Evolutionary conservation across 2,113 vertebrate species (phyloP), one percentile per base, ranked within the genome.

Genomic region (Xenopus laevis): DNA sequence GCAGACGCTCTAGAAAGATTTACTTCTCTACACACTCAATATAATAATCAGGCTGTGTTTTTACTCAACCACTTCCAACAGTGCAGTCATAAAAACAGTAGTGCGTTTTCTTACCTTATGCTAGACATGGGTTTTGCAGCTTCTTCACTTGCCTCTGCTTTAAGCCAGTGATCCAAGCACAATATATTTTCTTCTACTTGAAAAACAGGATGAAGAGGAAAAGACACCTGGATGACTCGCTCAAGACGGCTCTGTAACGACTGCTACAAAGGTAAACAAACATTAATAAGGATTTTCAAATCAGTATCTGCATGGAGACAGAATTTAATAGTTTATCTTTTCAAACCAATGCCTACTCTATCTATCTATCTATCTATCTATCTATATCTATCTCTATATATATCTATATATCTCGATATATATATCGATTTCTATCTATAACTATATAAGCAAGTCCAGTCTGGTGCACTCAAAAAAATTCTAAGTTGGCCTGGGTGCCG

Each of bases 201-300:
- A 73, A 83, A 73, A 72, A 89, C 74, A 81, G 82, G 79, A 4
- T 87, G 80, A 44, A 86, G 85, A 77, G 94, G 94, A 85, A 98
- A 99, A 84, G 90, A 94, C 79, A 79, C 85, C 81, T 90, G 87
- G 79, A 98, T 87, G 82, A 98, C 88, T 86, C 88, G 85, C 77
- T 94, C 93, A 82, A 96, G 87, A 69, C 87, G 92, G 82, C 83
- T 89, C 79, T 91, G 83, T 68, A 95, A 84, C 0, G 88, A 88
- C 81, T 69, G 84, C 96, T 98, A 60, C 7, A 62, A 44, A 7
- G 33, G 71, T 33, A 68, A 60, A 79, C 21, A 33, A 58, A 53
- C 15, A 52, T 16, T 5, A 58, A 13, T 16, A 0, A 20, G 8
- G 9, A 58, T 58, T 58, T 13, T 16, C 55, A 58, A 8, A 58